Base-by-base conservation (phyloP, 2,888 invertebrate genomes). In the Leptinotarsa tumamoca region DNA sequence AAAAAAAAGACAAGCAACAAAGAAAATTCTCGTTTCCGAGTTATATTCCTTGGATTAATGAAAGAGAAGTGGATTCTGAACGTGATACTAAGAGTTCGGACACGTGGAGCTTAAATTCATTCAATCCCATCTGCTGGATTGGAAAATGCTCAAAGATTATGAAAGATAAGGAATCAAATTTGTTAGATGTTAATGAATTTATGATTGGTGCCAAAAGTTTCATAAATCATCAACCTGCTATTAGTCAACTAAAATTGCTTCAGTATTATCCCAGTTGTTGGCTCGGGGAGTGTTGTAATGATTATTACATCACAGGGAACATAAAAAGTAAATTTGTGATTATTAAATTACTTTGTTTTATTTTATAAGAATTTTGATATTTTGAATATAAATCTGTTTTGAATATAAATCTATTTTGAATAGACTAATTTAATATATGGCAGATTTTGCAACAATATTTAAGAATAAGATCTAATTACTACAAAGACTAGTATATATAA, bases 221-320 rank as follows among this genome's bases (percentile, higher is more conserved):
- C 43, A 4, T 63, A 10, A 63, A 43, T n/a, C n/a, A 5, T 43
- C 63, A 43, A 43, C 10, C 43, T 43, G 43, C 33, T 3, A 17
- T 43, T n/a, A 18, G n/a, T 33, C 17, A 33, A 33, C 33, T 63
- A 1, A 63, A 33, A 17, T 63, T 18, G 3, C 27, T 63, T 33
- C n/a, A 63, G 27, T 33, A n/a, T 43, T 18, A 13, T 43, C 43
- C 63, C 2, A 43, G 63, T 63, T 17, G 33, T n/a, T 63, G 63
- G 63, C 18, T 63, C 17, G 63, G 63, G 5, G 63, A 63, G n/a
- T 33, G 63, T n/a, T 82, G 82, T 63, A 80, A 80, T 71, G 69
- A 77, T 17, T 71, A 78, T 63, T 78, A 78, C 71, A 78, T 82
- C 2, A 72, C 76, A 43, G 78, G 74, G 14, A 69, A 79, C 66